Conservation (phyloP, 2,888 invertebrate genomes). For the Meghimatium bilineatum region DNA sequence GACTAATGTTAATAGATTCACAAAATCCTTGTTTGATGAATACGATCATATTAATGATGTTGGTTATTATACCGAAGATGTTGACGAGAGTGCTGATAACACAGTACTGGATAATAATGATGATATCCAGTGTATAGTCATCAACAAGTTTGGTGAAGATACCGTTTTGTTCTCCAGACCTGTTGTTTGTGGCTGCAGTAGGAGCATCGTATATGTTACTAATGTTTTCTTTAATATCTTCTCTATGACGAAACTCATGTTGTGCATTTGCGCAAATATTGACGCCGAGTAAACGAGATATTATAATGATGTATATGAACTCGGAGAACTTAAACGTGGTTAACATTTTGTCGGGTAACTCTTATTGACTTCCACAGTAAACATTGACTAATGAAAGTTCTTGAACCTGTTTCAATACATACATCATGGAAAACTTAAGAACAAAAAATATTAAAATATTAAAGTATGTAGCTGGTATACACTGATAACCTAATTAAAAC, state of each 20-base stretch:
- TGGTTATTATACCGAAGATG: constrained; percentile 2
- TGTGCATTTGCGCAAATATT: not conserved
- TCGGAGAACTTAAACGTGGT: not conserved
- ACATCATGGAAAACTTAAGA: no score
- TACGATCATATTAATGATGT: constrained; percentile 15
- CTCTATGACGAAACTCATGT: not conserved
- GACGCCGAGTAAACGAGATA: not conserved
- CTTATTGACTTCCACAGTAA: no score
- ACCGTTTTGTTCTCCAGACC: not conserved
- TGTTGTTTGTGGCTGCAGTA: not conserved
- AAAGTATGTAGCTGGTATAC: no score
- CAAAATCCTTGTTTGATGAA: constrained; percentile 29
- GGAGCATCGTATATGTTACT: not conserved
- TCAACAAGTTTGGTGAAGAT: not conserved
- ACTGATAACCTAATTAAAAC: no score
- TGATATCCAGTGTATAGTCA: constrained; percentile 6
- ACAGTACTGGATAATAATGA: constrained; percentile 18
- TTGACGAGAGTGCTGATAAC: constrained; percentile 22
- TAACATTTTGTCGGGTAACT: no score
- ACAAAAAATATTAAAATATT: no score
- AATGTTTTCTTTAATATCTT: not conserved
- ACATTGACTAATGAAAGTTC: no score
- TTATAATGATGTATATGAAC: not conserved
- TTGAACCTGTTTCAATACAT: no score
- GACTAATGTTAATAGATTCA: constrained; percentile 23